Base-by-base conservation (phyloP, 2,797 vertebrate genomes). In the Spinibarbus caldwelli region DNA sequence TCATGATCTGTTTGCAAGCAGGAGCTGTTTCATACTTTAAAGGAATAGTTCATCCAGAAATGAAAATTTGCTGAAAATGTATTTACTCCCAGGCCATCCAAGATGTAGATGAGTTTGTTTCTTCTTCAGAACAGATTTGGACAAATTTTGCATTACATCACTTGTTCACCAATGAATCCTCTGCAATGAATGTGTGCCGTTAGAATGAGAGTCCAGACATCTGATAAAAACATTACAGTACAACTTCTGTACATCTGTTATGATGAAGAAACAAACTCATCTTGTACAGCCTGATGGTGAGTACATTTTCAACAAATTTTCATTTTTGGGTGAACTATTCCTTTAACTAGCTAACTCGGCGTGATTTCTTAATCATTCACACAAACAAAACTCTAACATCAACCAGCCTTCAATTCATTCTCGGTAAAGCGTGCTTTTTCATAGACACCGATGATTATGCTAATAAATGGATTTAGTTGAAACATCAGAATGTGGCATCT, bases 401-500 rank as follows among this genome's bases (percentile, higher is more conserved):
- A 64, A 64, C 59, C 59, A 64, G 59, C 26, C 8, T 17, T 12
- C 1, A 14, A 71, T 66, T 79, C 7, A 6, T 31, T 15, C 62
- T 49, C 3, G 2, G 5, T 15, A 12, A 57, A 77, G 49, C 2
- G 7, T 67, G 6, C 17, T 34, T 19, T 10, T 41, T 45, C 23
- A 41, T 43, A 11, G 1, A 73, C 11, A 75, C 64, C 0, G 26
- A 41, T 26, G 11, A 34, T 85, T 29, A 47, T 19, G n/a, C 26
- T 59, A 85, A 78, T 54, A 77, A 68, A 86, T 34, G 10, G 3
- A 45, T 59, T 54, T 77, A 76, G 38, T 73, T n/a, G 21, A 36
- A 73, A 21, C 21, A 52, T 12, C 34, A 70, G 78, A 64, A 41
- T 71, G 76, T n/a, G 72, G 19, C 71, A 41, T 59, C 71, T 86